A percentile compares a stretch with the other conserved stretches of the same genome.
Conservation (phyloP, 2,113 vertebrate species). For the Oriolus oriolus region DNA sequence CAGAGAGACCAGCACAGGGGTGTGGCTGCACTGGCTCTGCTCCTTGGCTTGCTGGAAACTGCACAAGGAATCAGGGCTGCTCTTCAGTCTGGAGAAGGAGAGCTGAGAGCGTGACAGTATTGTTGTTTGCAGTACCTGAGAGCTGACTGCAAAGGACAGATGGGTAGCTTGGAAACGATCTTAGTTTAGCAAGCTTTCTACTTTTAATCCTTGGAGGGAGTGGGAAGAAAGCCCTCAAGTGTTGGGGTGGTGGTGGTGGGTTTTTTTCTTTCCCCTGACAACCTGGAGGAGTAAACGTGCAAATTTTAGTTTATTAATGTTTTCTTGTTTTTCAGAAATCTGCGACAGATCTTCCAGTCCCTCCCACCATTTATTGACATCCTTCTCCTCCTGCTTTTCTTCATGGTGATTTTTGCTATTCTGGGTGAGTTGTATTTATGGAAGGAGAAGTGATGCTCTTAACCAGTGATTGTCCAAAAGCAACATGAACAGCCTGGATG, state of each 20-base stretch:
- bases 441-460: background rate
- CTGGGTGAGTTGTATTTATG: conserved; percentile 78
- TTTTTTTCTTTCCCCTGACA: background rate
- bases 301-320: background rate
- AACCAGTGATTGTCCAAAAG: background rate
- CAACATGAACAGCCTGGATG: background rate
- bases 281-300: background rate
- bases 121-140: background rate
- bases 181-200: background rate
- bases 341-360: conserved; percentile 98
- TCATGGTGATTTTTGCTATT: conserved; percentile 98
- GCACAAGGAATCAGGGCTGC: background rate
- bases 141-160: background rate
- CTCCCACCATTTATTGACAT: conserved; percentile 98
- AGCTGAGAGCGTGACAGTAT: background rate
- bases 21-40: background rate
- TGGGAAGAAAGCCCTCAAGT: background rate
- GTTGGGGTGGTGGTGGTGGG: background rate
- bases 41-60: background rate
- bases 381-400: conserved; percentile 93
- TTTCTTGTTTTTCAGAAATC: conserved; percentile 78
- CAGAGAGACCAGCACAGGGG: background rate
- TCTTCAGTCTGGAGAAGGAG: background rate
- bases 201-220: background rate
- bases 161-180: background rate